Evolutionary conservation across 2,797 vertebrate species (phyloP).

Genomic region (Euthynnus affinis): DNA sequence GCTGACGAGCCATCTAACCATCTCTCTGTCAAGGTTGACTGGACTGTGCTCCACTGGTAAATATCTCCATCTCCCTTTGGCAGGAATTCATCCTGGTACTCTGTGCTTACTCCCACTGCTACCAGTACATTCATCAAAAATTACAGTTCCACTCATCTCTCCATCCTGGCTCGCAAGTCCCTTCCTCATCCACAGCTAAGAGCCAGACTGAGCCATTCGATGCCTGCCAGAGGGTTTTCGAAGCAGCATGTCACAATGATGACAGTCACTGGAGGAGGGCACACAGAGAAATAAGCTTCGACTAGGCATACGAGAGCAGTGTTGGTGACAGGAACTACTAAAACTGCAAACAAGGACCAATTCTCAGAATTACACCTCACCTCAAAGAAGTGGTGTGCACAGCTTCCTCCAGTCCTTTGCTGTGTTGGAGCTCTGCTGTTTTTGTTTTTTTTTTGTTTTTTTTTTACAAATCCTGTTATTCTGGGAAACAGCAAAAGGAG

Average conservation of each 20-base stretch:
- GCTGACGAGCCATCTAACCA: slow-evolving; percentile 41
- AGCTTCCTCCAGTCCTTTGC: slow-evolving; percentile 47
- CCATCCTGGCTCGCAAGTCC: slow-evolving; percentile 55
- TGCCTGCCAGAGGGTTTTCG: slow-evolving; percentile 75
- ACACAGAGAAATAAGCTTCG: slow-evolving; percentile 70
- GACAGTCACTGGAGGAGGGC: slow-evolving; percentile 84
- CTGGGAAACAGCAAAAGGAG: slow-evolving; percentile 14
- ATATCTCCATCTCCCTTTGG: slow-evolving; percentile 43
- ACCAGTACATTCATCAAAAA: slow-evolving; percentile 43
- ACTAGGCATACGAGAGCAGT: slow-evolving; percentile 45
- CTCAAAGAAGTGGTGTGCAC: slow-evolving; percentile 55
- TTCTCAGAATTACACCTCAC: slow-evolving; percentile 54
- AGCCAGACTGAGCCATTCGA: slow-evolving; percentile 80
- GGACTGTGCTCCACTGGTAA: slow-evolving; percentile 43
- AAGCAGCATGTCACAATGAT: slow-evolving; percentile 81
- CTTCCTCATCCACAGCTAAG: slow-evolving; percentile 73
- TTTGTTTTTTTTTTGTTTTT: too few relatives aligned
- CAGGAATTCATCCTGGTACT: slow-evolving; percentile 44
- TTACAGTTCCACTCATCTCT: slow-evolving; percentile 70
- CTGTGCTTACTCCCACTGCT: slow-evolving; percentile 44
- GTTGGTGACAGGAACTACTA: slow-evolving; percentile 43
- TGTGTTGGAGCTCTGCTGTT: slow-evolving; percentile 37
- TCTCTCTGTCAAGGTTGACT: slow-evolving; percentile 10
- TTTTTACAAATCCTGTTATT: slow-evolving; percentile 53
- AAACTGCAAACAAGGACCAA: slow-evolving; percentile 49